Conservation (phyloP, 92 coral and sea anemone genomes). For the Blastomussa wellsi region DNA sequence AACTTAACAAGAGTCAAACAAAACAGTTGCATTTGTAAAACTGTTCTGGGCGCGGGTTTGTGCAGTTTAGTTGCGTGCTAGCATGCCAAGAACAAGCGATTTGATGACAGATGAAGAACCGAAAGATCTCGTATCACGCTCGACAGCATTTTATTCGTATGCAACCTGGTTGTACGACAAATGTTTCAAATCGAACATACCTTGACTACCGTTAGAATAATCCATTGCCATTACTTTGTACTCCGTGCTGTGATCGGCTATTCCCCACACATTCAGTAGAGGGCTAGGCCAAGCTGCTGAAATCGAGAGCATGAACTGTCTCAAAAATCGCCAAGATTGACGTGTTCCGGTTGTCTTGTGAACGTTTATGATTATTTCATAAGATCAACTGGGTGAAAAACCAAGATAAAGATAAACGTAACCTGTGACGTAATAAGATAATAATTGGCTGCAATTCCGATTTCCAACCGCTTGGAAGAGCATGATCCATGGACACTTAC, state of each 20-base stretch:
- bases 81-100: neutral
- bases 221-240: neutral
- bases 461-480: too few species aligned
- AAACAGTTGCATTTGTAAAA: neutral
- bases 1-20: neutral
- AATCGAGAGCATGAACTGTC: neutral
- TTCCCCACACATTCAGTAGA: neutral
- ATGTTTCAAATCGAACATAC: neutral
- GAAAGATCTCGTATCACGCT: neutral
- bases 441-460: too few species aligned
- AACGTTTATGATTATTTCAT: neutral
- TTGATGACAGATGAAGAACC: neutral
- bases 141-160: neutral
- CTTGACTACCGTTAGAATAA: neutral
- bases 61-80: neutral
- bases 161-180: neutral
- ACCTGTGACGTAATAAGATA: too few species aligned
- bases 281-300: neutral
- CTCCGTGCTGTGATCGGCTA: neutral
- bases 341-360: neutral
- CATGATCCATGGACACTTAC: too few species aligned
- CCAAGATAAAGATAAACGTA: neutral
- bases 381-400: neutral
- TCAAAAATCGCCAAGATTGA: neutral
- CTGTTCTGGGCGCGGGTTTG: neutral